These are phyloP conservation scores for Ctenopoma kingsleyae DNA, from an alignment of 2,797 vertebrate species.

Conservation along the genomic window DNA sequence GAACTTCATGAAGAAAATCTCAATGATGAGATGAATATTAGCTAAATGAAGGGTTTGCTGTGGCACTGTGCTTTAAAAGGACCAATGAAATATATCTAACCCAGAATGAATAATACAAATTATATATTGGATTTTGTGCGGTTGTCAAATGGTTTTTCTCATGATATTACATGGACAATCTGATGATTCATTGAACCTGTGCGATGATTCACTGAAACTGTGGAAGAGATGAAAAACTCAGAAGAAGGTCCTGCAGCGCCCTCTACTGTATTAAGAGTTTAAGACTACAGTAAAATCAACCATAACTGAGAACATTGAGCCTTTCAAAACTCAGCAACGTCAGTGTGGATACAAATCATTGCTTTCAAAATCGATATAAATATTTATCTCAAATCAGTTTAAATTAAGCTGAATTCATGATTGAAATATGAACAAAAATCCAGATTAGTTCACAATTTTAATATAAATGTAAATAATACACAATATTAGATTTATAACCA, in stretches of 20 bases:
- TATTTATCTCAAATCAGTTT: no score
- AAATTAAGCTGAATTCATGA: no score
- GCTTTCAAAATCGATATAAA: no score
- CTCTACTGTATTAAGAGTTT: conserved; percentile 58
- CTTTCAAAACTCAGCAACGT: background rate
- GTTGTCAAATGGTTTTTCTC: conserved; percentile 59
- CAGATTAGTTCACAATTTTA: no score
- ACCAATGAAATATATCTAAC: conserved; percentile 34
- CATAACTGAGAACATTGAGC: background rate
- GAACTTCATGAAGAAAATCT: conserved; percentile 50
- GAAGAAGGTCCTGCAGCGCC: conserved; percentile 62
- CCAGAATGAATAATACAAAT: conserved; percentile 45
- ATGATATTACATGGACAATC: conserved; percentile 44
- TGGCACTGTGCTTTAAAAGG: conserved; percentile 31
- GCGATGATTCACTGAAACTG: conserved; percentile 49
- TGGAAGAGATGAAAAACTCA: background rate
- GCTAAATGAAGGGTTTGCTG: conserved; percentile 42
- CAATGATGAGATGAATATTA: conserved; percentile 50
- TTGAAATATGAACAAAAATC: background rate
- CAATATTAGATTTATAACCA: background rate
- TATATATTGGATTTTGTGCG: conserved; percentile 51
- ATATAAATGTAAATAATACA: no score
- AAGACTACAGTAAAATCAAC: background rate
- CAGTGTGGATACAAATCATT: background rate
- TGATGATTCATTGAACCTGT: conserved; percentile 48